phyloP scores from a whole-genome alignment of 2,113 vertebrate species.

The Heteronetta atricapilla region DNA sequence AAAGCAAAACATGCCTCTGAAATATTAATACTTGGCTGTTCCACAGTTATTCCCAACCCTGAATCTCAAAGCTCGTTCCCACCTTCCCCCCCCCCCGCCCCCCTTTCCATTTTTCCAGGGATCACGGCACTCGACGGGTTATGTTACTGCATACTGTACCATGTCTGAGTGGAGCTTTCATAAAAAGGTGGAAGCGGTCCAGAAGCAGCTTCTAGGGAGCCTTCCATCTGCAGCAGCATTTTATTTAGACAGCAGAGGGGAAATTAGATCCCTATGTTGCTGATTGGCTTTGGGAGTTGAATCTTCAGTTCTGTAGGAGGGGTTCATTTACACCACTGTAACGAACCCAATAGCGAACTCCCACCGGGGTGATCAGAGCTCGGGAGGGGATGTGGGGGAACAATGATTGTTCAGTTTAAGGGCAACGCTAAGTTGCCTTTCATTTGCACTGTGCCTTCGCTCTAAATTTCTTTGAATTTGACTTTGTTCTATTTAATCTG shows the following conservation, averaged over 20 bases:
- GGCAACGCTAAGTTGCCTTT: neutral
- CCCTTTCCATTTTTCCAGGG: neutral
- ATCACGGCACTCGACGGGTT: neutral
- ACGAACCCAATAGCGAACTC: neutral
- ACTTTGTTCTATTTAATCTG: slow-evolving; percentile 45
- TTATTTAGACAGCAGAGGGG: slow-evolving; percentile 61
- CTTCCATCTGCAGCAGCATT: slow-evolving; percentile 55
- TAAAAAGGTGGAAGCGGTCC: slow-evolving; percentile 55
- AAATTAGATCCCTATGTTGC: slow-evolving; percentile 46
- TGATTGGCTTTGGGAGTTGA: slow-evolving; percentile 49
- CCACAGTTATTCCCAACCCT: neutral
- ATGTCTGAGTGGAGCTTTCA: slow-evolving; percentile 37
- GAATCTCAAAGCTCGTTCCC: neutral
- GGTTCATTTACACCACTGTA: neutral
- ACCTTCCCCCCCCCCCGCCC: neutral
- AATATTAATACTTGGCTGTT: slow-evolving; percentile 46
- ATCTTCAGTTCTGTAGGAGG: slow-evolving; percentile 25
- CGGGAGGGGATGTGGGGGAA: neutral
- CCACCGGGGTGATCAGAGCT: neutral
- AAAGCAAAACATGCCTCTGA: slow-evolving; percentile 42
- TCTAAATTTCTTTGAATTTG: neutral
- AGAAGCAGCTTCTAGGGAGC: slow-evolving; percentile 63
- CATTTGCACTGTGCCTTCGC: neutral
- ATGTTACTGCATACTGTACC: neutral
- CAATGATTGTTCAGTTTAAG: slow-evolving; percentile 16